Evolutionary conservation across 2,113 vertebrate species (phyloP), one percentile per base, ranked within the genome.

Genomic region (Melanerpes formicivorus): DNA sequence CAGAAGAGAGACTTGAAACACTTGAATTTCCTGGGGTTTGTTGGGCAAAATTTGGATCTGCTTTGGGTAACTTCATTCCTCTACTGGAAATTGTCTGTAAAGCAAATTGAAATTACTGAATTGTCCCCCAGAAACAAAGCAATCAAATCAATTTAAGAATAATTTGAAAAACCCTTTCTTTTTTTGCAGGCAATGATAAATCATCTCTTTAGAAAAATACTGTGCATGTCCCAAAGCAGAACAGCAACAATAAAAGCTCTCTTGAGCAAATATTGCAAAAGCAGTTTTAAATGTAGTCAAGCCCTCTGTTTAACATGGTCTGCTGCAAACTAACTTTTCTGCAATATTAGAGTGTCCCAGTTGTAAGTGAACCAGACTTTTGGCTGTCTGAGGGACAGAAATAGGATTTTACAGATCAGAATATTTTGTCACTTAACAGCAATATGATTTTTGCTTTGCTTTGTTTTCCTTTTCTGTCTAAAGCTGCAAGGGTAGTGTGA

Each of bases 251-350:
- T 80, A 78, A 90, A 91, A 93, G 52, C 44, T 55, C 55, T 93
- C 84, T 92, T 73, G 44, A 93, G 77, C 32, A 95, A 94, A 91
- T 79, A 90, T 62, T 82, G 58, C 74, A 83, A 93, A 96, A 95
- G 78, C 66, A 84, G 79, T 30, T 44, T 62, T 65, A 50, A 70
- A 63, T 21, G 21, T 11, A 78, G 77, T 42, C 74, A 80, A 77
- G 16, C 5, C 10, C 42, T 87, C 66, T 84, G 30, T 50, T 62
- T 52, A 34, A 86, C 56, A 86, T 37, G 1, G 3, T 77, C 91
- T 66, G 34, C 62, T 90, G 50, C 69, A 59, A 88, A 75, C 25
- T 64, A 82, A 52, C 50, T 88, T 63, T 86, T 62, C 40, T 65
- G 60, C 42, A 54, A 3, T 26, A 9, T 23, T 40, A 16, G 18